Conservation (phyloP, 2,797 vertebrate genomes). For the Molossus alvarezi region DNA sequence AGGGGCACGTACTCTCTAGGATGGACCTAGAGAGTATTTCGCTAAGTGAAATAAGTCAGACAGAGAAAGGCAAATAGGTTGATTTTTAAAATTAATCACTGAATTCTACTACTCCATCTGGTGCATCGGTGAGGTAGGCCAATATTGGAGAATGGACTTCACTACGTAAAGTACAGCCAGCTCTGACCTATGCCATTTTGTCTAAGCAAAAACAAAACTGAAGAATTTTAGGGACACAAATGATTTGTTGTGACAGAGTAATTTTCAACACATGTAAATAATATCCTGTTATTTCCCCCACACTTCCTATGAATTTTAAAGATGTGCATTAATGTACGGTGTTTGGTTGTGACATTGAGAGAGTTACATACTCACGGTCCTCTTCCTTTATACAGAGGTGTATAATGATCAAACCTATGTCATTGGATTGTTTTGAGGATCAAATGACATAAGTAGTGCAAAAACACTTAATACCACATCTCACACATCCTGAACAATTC, state of each 20-base stretch:
- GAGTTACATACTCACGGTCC: neutral
- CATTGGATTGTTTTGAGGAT: neutral
- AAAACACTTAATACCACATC: neutral
- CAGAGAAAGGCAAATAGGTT: neutral
- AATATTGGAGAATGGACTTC: neutral
- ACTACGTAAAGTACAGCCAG: neutral
- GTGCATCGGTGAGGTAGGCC: neutral
- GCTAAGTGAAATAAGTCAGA: neutral
- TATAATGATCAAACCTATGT: neutral
- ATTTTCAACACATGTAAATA: neutral
- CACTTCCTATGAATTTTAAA: neutral
- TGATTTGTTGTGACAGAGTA: neutral
- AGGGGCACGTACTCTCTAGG: no score
- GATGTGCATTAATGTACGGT: neutral
- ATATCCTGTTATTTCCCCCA: neutral
- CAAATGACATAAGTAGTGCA: neutral
- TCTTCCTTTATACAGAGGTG: neutral
- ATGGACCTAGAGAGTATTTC: neutral
- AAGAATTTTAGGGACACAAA: constrained; percentile 4
- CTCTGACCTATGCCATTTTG: neutral
- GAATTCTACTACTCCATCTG: neutral
- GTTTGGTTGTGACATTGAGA: neutral
- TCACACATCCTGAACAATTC: neutral
- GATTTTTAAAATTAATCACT: neutral
- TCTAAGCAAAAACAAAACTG: neutral